phyloP scores from a whole-genome alignment of 1,140 invertebrate species.

The Batillaria attramentaria region DNA sequence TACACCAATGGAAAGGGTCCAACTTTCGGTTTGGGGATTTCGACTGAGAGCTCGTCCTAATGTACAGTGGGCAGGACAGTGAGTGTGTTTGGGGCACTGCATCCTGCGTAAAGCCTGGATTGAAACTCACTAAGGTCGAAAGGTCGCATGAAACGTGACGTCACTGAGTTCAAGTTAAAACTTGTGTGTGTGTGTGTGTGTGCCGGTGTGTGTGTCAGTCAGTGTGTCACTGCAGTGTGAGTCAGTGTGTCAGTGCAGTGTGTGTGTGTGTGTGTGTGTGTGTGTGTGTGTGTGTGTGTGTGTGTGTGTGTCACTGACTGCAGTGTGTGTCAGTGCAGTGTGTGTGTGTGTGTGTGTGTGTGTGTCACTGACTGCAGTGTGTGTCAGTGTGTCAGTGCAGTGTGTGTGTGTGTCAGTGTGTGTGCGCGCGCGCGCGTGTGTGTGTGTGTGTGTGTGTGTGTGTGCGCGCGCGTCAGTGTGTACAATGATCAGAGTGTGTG shows the following conservation, averaged over 20 bases:
- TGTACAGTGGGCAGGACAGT: too few relatives aligned
- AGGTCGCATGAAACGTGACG: too few relatives aligned
- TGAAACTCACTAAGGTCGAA: too few relatives aligned
- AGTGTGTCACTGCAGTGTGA: not conserved
- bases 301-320: not conserved
- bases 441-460: not conserved
- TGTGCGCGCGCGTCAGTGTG: not conserved
- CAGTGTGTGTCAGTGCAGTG: too few relatives aligned
- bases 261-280: slow-evolving; percentile 9
- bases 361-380: not conserved
- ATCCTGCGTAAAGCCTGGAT: too few relatives aligned
- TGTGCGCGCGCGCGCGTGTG: not conserved
- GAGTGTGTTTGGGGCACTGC: too few relatives aligned
- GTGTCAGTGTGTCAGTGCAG: not conserved
- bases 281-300: slow-evolving; percentile 4
- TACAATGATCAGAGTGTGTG: not conserved
- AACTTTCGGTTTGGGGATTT: too few relatives aligned
- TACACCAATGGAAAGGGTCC: too few relatives aligned
- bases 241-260: not conserved
- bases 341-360: slow-evolving; percentile 11
- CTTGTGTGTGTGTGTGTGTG: not conserved
- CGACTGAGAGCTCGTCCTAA: too few relatives aligned
- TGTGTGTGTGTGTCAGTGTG: not conserved
- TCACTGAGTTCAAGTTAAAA: too few relatives aligned
- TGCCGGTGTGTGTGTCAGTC: not conserved